These are phyloP conservation scores for Abramis brama DNA, from an alignment of 2,113 vertebrate species.

Conservation along the genomic window DNA sequence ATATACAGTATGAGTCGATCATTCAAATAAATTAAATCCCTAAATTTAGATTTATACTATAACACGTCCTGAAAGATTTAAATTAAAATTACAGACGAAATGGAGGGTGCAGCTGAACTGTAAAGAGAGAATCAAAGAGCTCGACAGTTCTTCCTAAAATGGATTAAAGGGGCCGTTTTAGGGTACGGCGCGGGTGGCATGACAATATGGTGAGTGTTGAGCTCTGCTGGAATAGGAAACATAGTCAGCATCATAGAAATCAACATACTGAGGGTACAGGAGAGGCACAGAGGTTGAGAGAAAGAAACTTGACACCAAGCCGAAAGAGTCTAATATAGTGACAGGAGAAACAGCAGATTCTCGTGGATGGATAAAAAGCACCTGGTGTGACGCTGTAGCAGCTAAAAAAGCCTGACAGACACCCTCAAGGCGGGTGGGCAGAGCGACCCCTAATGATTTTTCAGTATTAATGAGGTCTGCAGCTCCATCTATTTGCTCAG, in stretches of 20 bases:
- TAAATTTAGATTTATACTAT: not conserved
- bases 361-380: conserved; percentile 2
- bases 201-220: conserved; percentile 6
- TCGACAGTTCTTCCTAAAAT: not conserved
- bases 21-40: not conserved
- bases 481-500: not conserved
- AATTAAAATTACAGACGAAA: not conserved
- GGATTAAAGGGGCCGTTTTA: not conserved
- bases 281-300: conserved; percentile 11
- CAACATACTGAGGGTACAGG: conserved; percentile 23
- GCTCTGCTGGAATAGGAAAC: not conserved
- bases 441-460: not conserved
- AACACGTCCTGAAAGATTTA: not conserved
- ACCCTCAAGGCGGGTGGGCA: conserved; percentile 18
- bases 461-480: not conserved
- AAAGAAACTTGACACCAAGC: conserved; percentile 10
- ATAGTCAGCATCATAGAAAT: not conserved
- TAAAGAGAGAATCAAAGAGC: not conserved
- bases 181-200: not conserved
- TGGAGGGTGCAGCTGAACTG: not conserved
- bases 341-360: conserved; percentile 11
- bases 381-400: conserved; percentile 9
- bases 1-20: not conserved
- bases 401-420: conserved; percentile 22
- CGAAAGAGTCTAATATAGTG: conserved; percentile 17